Base-by-base conservation (phyloP, 35 echinoderm and acorn worm species). In the Holothuria glaberrima region DNA sequence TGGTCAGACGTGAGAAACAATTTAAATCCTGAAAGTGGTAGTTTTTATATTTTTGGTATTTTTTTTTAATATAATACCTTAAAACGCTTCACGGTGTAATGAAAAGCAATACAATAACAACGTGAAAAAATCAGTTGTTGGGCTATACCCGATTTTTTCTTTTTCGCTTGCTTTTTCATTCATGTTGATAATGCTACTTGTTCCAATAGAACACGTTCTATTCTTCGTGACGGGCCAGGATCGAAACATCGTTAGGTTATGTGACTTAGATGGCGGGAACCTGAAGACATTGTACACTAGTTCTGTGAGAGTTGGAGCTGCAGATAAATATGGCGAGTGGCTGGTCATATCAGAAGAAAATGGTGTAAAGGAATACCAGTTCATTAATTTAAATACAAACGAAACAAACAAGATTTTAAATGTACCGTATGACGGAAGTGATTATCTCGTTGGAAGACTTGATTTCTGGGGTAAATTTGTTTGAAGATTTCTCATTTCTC, bases 391-490 rank as follows among this genome's bases (percentile, higher is more conserved):
- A 19, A 75, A 75, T n/a, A 75, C 71, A 22, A 75, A 75, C 71
- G 71, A 75, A 41, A 75, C 71, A 7, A 75, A 29, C 20, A 75
- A 12, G 22, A 75, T 75, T 45, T 75, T 75, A 38, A 75, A 75
- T 75, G 71, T 35, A 20, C 71, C 71, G 19, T n/a, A 75, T 21
- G 71, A 75, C 24, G 71, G 71, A n/a, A 38, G 71, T 38, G 29
- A 32, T 41, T 75, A 48, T 21, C 33, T 75, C 6, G 36, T 75
- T 32, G 33, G 71, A 75, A 45, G 71, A 41, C 71, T 75, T 9
- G 71, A 75, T 75, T 75, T 75, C 24, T 75, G 71, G 71, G 71
- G 71, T 75, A 38, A 75, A 34, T 65, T 9, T 65, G 62, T 18
- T 65, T 65, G n/a, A n/a, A 24, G 0, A 65, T 17, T 7, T 12